Conservation (phyloP, 2,113 vertebrate species). For the Saguinus midas region DNA sequence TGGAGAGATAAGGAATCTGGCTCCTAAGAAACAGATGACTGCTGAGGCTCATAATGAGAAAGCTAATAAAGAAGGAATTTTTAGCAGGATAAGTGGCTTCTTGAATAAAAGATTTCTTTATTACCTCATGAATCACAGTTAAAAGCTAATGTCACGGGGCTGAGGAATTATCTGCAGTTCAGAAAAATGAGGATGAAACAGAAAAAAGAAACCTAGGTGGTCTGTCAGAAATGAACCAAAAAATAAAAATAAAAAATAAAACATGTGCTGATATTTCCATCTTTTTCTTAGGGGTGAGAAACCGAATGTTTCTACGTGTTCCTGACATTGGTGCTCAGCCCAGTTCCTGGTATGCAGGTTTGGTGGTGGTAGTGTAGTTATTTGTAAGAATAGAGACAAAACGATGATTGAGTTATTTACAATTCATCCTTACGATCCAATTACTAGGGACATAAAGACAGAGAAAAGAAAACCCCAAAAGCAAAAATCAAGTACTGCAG, state of each 20-base stretch:
- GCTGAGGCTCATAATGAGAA: conserved; percentile 25
- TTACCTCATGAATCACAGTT: conserved; percentile 68
- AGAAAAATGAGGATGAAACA: not conserved
- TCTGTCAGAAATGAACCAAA: no score
- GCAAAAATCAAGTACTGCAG: not conserved
- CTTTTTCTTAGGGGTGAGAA: not conserved
- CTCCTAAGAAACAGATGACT: not conserved
- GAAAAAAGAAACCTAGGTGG: not conserved
- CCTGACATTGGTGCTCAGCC: not conserved
- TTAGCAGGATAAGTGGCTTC: conserved; percentile 45
- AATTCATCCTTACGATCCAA: not conserved
- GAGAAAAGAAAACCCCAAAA: not conserved
- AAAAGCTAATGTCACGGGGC: conserved; percentile 29
- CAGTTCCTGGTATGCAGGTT: not conserved
- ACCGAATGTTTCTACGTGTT: not conserved
- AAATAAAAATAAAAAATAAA: not conserved
- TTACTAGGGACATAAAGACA: fast-evolving
- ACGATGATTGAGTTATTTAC: not conserved
- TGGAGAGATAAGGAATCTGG: not conserved
- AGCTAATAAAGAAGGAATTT: conserved; percentile 54
- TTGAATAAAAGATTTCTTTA: conserved; percentile 58
- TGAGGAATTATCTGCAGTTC: not conserved
- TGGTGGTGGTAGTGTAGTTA: not conserved
- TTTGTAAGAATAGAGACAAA: not conserved
- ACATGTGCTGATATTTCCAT: not conserved